Percentiles rank a stretch among this genome's conserved stretches.
Evolutionary conservation across 2,888 invertebrate species (phyloP).

Genomic region (Aleiodes alternator): DNA sequence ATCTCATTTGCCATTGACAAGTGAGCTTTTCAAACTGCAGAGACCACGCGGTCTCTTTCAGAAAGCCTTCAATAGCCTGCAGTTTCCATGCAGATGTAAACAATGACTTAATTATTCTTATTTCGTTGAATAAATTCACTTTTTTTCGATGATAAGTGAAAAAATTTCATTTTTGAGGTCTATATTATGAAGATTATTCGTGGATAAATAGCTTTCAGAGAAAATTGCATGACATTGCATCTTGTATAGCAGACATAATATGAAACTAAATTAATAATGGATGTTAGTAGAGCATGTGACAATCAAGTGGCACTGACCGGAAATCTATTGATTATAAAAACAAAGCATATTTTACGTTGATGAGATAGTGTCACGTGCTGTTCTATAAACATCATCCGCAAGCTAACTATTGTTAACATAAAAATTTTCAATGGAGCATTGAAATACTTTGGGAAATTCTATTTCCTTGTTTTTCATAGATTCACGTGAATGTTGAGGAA

Average conservation of each 20-base stretch:
- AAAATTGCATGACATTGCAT: slow-evolving; percentile 1
- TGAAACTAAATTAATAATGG: slow-evolving; percentile 50
- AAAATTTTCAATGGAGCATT: neutral
- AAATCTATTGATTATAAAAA: slow-evolving; percentile 54
- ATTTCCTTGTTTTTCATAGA: neutral
- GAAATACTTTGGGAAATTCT: neutral
- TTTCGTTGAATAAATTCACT: neutral
- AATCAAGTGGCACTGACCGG: slow-evolving; percentile 57
- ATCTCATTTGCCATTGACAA: neutral
- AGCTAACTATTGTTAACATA: neutral
- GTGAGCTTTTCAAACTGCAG: slow-evolving; percentile 12
- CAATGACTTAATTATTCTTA: slow-evolving; percentile 8
- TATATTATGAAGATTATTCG: neutral
- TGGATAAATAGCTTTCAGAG: neutral
- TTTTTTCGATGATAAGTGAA: too few relatives aligned
- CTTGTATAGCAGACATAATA: slow-evolving; percentile 38
- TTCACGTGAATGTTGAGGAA: neutral
- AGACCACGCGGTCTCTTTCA: slow-evolving; percentile 28
- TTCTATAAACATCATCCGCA: neutral
- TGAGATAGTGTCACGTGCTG: slow-evolving; percentile 54
- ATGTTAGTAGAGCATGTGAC: slow-evolving; percentile 55
- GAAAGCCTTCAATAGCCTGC: slow-evolving; percentile 6
- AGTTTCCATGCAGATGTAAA: slow-evolving; percentile 26
- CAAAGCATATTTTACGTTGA: slow-evolving; percentile 35
- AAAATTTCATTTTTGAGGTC: neutral